Evolutionary conservation across 2,113 vertebrate species (phyloP), one percentile per base, ranked within the genome.

Genomic region (Electrona antarctica): DNA sequence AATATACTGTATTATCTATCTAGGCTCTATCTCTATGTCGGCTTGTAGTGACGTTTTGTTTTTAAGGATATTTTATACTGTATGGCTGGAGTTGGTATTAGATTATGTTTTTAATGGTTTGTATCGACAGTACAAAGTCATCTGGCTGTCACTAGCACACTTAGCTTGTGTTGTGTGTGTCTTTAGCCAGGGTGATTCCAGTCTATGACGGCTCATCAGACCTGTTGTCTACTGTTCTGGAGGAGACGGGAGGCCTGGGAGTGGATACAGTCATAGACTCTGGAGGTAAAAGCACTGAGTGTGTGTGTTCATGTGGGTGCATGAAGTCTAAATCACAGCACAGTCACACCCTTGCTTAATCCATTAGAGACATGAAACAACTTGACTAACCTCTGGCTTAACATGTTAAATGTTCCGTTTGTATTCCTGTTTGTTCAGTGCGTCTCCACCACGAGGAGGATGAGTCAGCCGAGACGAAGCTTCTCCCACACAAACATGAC

Each of bases 171-270:
- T 14, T 60, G 21, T 71, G 49, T 85, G 7, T 89, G 61, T 77
- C 29, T 80, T 56, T 82, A 98, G 97, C 92, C 74, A 93, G 95
- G 49, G 95, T 98, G 64, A 93, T 99, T 46, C 93, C 96, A 3
- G 76, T 94, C 11, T 94, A 89, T 50, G 93, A 91, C 7, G 79
- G 88, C 7, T 93, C 95, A 60, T 85, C 88, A 0, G 95, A 95
- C 7, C 81, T 98, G 72, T 93, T 95, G 56, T 92, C 96, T 9
- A 93, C 89, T 46, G 96, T 97, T 68, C 76, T 98, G 86, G 97
- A 99, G 89, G 98, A 99, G 91, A 99, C 97, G 0, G 97, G 97
- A 10, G 97, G 96, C 71, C 92, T 99, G 47, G 98, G 98, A 62
- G 94, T 98, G 65, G 96, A 98, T 71, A 94, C 96, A 12, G 90